These are phyloP conservation scores for Cyprinodon brontotheroides DNA, from an alignment of 2,113 vertebrate species.

Conservation along the genomic window DNA sequence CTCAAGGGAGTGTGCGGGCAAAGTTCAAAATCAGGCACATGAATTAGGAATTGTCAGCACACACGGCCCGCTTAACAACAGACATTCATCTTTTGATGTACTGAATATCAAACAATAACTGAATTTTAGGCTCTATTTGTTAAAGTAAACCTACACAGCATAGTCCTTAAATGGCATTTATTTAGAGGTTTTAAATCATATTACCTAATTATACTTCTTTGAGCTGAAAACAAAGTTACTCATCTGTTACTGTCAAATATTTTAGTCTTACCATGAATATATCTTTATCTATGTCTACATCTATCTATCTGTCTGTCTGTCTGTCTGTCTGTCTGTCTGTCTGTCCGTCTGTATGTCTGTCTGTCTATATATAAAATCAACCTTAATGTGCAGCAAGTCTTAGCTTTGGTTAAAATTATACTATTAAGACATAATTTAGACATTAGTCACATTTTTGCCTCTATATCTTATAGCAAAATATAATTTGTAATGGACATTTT, in stretches of 20 bases:
- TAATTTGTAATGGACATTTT: not conserved
- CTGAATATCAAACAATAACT: not conserved
- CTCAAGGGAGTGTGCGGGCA: constrained; percentile 50
- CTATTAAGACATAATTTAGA: not conserved
- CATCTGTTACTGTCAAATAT: not conserved
- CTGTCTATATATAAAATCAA: not conserved
- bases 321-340: no score
- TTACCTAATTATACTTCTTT: not conserved
- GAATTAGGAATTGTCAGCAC: constrained; percentile 50
- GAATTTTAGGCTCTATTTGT: not conserved
- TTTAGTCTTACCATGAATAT: not conserved
- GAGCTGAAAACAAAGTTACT: not conserved
- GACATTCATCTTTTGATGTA: not conserved
- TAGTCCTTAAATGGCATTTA: not conserved
- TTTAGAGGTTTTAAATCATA: not conserved
- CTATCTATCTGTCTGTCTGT: no score
- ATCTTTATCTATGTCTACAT: not conserved
- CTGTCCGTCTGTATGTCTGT: no score
- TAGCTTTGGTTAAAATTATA: constrained; percentile 20
- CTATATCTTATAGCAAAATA: not conserved
- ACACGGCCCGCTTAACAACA: constrained; percentile 33
- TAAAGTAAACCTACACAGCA: not conserved
- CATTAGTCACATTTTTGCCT: not conserved
- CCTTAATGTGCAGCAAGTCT: not conserved
- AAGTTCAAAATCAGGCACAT: constrained; percentile 72